Base-by-base conservation (phyloP, 2,888 invertebrate species). In the Hofmannophila pseudospretella region DNA sequence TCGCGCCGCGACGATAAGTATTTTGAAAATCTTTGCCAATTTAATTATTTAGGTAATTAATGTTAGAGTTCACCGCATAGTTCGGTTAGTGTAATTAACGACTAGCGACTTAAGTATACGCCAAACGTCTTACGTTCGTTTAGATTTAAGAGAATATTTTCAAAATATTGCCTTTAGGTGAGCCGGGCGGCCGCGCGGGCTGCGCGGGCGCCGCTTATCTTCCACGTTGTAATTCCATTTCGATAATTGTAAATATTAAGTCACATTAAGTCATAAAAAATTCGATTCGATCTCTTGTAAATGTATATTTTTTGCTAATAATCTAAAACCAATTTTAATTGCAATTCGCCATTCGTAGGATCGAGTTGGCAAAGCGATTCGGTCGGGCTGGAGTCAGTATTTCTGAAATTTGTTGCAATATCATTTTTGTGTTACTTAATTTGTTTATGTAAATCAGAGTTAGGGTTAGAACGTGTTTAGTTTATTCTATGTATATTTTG, bases 1-100 rank as follows among this genome's bases (percentile, higher is more conserved):
- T 81, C 82, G 82, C 77, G 58, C 65, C 60, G 79, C 84, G 85
- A 80, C 80, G 76, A 73, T 82, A 84, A 85, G 84, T 85, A 82
- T 84, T 86, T 85, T 70, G 78, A 82, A 86, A 85, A 82, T 85
- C 85, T 86, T 86, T 86, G 86, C 86, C 86, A 86, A 86, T 85
- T 85, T 85, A 82, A 84, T 80, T 80, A 85, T 78, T 76, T 86
- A 86, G 85, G 79, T 81, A 79, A 84, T 77, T 58, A 75, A 67
- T 67, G 75, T 82, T 85, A 84, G 82, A 74, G 73, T 73, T 80
- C 79, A 76, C 81, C 85, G 85, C 84, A 79, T 75, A 73, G 79
- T 67, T 75, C 82, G 82, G 82, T 81, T 86, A 86, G 84, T 81
- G 79, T 82, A 82, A 85, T 84, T 77, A 69, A 80, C 74, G 74